Percentiles rank a stretch among this genome's conserved stretches.
These are phyloP conservation scores for Choloepus hoffmanni DNA, from an alignment of 2,113 vertebrate species.

Conservation along the genomic window DNA sequence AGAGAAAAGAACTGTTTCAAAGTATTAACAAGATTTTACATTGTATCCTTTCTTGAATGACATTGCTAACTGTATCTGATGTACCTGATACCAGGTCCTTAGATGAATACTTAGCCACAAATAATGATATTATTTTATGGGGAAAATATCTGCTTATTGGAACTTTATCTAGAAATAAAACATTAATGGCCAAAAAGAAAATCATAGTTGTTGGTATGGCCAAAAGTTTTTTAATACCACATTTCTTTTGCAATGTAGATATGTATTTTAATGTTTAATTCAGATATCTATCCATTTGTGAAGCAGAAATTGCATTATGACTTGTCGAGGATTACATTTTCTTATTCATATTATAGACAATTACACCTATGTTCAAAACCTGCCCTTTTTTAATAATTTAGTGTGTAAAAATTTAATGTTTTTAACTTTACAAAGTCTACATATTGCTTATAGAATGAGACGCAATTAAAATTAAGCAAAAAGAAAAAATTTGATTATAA, in stretches of 20 bases:
- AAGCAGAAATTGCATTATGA: slow-evolving; percentile 35
- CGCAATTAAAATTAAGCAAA: neutral
- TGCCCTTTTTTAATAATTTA: slow-evolving; percentile 19
- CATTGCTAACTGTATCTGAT: neutral
- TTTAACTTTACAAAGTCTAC: neutral
- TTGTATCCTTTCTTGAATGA: neutral
- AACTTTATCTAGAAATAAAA: neutral
- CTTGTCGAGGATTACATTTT: neutral
- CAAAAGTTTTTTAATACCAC: neutral
- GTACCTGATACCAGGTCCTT: neutral
- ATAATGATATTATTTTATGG: neutral
- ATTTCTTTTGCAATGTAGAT: neutral
- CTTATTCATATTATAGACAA: neutral
- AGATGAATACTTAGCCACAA: neutral
- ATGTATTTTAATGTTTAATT: slow-evolving; percentile 44
- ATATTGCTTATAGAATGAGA: slow-evolving; percentile 15
- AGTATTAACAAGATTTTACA: neutral
- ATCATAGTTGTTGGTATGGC: neutral
- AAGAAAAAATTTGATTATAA: neutral
- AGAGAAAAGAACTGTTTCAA: neutral
- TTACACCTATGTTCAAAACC: neutral
- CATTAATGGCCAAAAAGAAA: neutral
- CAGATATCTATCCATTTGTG: slow-evolving; percentile 16
- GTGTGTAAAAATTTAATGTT: neutral
- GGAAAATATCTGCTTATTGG: neutral